These are phyloP conservation scores for Crypturellus tataupa DNA, from an alignment of 2,797 vertebrate species.

Conservation along the genomic window DNA sequence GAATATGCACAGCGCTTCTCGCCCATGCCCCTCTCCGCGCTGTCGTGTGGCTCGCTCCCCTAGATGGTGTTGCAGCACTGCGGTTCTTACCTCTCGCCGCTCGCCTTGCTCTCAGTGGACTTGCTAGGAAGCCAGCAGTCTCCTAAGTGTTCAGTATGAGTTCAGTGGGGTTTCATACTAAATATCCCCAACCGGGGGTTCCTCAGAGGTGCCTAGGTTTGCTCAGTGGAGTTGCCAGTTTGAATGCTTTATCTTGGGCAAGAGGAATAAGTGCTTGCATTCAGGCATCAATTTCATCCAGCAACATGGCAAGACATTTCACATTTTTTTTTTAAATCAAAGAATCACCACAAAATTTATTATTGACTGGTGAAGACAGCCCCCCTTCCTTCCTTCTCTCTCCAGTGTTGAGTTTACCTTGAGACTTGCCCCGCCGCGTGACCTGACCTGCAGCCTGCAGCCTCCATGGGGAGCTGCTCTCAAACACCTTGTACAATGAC, in stretches of 20 bases:
- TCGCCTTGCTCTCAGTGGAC: background rate
- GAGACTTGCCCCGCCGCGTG: rapidly evolving
- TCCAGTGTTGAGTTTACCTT: background rate
- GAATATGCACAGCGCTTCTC: background rate
- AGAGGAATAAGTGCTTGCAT: background rate
- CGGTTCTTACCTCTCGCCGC: background rate
- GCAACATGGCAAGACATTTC: background rate
- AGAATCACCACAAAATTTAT: background rate
- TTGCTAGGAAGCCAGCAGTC: background rate
- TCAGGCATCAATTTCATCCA: background rate
- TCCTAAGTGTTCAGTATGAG: background rate
- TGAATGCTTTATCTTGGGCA: background rate
- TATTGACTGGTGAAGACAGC: background rate
- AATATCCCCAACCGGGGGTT: constrained; percentile 61
- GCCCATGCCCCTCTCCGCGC: rapidly evolving
- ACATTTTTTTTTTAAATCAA: background rate
- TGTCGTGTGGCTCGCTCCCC: background rate
- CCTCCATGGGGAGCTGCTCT: background rate
- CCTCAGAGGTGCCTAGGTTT: background rate
- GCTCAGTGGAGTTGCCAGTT: background rate
- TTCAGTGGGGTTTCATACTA: constrained; percentile 54
- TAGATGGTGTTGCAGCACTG: constrained; percentile 40
- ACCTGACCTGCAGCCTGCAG: too few relatives aligned
- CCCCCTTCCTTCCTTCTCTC: background rate
- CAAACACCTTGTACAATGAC: background rate